Evolutionary conservation across 2,797 vertebrate genomes (phyloP).

Genomic region (Distichodus sexfasciatus): DNA sequence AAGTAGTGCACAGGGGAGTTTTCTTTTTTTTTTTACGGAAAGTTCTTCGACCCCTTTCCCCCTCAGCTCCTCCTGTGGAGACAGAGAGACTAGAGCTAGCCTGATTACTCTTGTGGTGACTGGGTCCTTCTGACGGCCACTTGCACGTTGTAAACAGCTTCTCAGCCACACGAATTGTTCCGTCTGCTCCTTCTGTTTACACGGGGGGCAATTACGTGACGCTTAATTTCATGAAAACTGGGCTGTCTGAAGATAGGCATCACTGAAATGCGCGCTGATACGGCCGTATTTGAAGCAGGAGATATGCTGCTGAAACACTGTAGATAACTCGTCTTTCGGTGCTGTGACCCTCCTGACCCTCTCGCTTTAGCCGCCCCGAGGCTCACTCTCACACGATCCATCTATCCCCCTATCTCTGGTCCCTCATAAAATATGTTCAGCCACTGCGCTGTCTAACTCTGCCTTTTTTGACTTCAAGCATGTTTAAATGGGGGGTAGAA

Average conservation of each 20-base stretch:
- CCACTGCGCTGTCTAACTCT: neutral
- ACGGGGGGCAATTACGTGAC: conserved; percentile 62
- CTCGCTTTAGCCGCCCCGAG: conserved; percentile 24
- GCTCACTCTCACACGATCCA: conserved; percentile 27
- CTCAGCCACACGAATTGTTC: conserved; percentile 59
- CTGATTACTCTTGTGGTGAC: conserved; percentile 62
- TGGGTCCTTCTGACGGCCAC: conserved; percentile 61
- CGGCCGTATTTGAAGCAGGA: conserved; percentile 40
- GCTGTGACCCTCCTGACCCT: conserved; percentile 32
- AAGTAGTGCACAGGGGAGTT: conserved; percentile 20
- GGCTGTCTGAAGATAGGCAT: conserved; percentile 71
- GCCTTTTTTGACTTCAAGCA: neutral
- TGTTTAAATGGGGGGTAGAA: neutral
- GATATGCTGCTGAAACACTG: conserved; percentile 56
- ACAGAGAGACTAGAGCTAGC: conserved; percentile 56
- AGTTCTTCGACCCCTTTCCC: conserved; percentile 36
- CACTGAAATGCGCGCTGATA: conserved; percentile 53
- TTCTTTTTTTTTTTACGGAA: conserved; percentile 40
- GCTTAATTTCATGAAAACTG: conserved; percentile 71
- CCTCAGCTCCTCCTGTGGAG: conserved; percentile 64
- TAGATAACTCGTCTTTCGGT: conserved; percentile 52
- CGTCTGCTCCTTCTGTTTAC: conserved; percentile 67
- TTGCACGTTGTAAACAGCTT: conserved; percentile 67
- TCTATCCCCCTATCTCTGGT: conserved; percentile 12
- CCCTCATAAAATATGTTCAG: neutral